phyloP scores from a whole-genome alignment of 2,888 invertebrate species.

The Pseudococcus viburni region DNA sequence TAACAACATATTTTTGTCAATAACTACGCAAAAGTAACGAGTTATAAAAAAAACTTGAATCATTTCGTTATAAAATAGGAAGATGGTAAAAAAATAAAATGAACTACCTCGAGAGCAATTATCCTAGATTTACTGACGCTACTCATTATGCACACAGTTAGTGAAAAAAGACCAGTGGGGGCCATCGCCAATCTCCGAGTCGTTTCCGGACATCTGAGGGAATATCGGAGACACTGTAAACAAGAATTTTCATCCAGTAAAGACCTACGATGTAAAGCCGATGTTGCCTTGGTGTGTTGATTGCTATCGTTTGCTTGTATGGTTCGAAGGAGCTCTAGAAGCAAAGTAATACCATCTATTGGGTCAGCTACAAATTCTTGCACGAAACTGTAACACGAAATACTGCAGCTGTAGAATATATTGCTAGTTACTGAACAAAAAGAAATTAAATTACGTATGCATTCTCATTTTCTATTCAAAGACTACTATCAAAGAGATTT shows the following conservation, averaged over 20 bases:
- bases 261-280: conserved; percentile 74
- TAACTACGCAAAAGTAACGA: conserved; percentile 75
- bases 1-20: conserved; percentile 87
- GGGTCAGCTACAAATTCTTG: conserved; percentile 92
- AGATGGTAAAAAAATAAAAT: background rate
- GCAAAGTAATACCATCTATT: conserved; percentile 86
- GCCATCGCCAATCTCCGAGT: conserved; percentile 83
- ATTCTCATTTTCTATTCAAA: conserved; percentile 6
- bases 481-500: background rate
- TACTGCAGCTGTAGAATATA: conserved; percentile 56
- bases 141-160: conserved; percentile 90
- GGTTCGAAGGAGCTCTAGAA: conserved; percentile 87
- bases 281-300: conserved; percentile 74
- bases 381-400: conserved; percentile 81
- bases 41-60: conserved; percentile 34
- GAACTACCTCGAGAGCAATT: conserved; percentile 85
- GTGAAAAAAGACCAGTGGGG: conserved; percentile 85
- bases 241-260: conserved; percentile 90
- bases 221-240: conserved; percentile 89
- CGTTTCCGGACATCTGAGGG: conserved; percentile 84
- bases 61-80: background rate
- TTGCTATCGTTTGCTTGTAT: conserved; percentile 79
- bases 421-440: background rate
- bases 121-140: conserved; percentile 88
- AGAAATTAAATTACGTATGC: conserved; percentile 7